Percentiles rank a stretch among this genome's conserved stretches.
These are phyloP conservation scores for Mythimna vitellina DNA, from an alignment of 2,888 invertebrate genomes.

Conservation along the genomic window DNA sequence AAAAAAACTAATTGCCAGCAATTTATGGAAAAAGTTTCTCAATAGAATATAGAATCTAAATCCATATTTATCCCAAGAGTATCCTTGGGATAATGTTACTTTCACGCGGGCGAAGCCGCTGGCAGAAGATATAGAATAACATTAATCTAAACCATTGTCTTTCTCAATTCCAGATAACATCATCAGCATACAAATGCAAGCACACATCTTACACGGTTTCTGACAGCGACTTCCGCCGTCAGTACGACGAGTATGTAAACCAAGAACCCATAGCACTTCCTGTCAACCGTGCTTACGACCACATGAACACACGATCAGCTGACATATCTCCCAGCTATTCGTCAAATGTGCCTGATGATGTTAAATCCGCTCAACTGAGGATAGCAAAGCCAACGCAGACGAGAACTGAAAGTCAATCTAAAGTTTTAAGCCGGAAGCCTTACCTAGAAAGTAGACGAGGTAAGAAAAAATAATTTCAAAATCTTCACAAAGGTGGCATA, in stretches of 20 bases:
- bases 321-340: constrained; percentile 7
- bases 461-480: constrained; percentile 10
- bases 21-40: too few relatives aligned
- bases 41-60: background rate
- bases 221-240: constrained; percentile 1
- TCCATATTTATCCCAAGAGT: background rate
- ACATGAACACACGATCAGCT: constrained; percentile 11
- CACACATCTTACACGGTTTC: constrained; percentile 9
- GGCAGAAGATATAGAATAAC: background rate
- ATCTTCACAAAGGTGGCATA: background rate
- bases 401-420: constrained; percentile 49
- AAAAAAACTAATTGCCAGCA: too few relatives aligned
- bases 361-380: constrained; percentile 13
- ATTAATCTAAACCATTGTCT: background rate
- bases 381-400: constrained; percentile 4
- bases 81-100: background rate
- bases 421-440: constrained; percentile 51
- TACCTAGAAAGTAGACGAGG: constrained; percentile 46
- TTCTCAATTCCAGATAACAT: constrained; percentile 50
- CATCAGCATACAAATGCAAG: constrained; percentile 56
- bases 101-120: background rate
- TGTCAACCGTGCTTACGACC: constrained; percentile 7
- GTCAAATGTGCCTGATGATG: constrained; percentile 14
- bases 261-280: constrained; percentile 8
- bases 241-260: constrained; percentile 13